Conservation (phyloP, 1,140 invertebrate species). For the Drosophila sp. region DNA sequence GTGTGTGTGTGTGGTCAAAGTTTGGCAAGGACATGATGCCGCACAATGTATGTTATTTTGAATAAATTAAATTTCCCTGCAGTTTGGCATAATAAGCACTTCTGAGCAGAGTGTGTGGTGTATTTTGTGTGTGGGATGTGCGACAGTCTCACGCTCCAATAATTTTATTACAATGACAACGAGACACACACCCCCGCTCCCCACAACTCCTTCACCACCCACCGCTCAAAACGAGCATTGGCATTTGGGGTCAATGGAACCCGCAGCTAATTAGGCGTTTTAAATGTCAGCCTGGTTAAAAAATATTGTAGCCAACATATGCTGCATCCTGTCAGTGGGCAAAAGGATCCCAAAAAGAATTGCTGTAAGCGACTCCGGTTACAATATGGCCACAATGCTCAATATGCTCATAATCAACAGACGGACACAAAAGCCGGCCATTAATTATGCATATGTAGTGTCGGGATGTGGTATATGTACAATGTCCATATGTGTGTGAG, state of each 20-base stretch:
- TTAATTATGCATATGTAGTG: conserved; percentile 72
- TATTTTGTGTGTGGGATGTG: conserved; percentile 30
- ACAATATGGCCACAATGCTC: conserved; percentile 66
- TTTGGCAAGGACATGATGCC: conserved; percentile 59
- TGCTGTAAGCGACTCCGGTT: conserved; percentile 29
- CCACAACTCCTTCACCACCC: too few relatives aligned
- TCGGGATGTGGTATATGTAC: neutral
- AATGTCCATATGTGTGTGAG: conserved; percentile 14
- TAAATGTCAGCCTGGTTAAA: conserved; percentile 66
- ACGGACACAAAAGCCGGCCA: conserved; percentile 56
- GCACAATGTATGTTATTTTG: conserved; percentile 68
- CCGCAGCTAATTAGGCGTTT: conserved; percentile 76
- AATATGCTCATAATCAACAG: conserved; percentile 71
- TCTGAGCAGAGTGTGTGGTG: conserved; percentile 4
- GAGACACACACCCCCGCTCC: too few relatives aligned
- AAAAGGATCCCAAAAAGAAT: conserved; percentile 40
- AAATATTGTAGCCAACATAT: conserved; percentile 45
- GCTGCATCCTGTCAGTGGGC: conserved; percentile 11
- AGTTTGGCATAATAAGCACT: conserved; percentile 59
- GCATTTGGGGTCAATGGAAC: conserved; percentile 17
- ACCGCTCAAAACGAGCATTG: neutral
- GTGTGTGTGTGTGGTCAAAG: conserved; percentile 47
- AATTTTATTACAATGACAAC: conserved; percentile 65
- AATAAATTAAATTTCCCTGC: conserved; percentile 76
- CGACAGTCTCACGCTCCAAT: conserved; percentile 62